A percentile compares a stretch with the other conserved stretches of the same genome.
Evolutionary conservation across 2,797 vertebrate genomes (phyloP).

Genomic region (Crocodylus rhombifer): DNA sequence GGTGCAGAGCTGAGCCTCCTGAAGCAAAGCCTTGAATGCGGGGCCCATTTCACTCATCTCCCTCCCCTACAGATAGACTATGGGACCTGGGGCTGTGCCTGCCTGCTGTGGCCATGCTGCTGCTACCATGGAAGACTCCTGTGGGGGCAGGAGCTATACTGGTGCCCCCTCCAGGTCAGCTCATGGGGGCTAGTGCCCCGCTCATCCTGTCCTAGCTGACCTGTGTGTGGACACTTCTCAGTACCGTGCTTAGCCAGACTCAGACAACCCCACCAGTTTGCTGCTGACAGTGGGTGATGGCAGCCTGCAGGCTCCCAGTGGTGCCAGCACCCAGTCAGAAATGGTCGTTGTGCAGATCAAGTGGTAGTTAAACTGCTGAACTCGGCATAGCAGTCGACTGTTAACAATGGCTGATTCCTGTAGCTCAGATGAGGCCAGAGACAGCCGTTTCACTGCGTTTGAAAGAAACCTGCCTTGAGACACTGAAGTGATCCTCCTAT

Average conservation of each 20-base stretch:
- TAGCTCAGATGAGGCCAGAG: neutral
- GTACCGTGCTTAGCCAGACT: neutral
- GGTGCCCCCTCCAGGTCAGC: too few species aligned
- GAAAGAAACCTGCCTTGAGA: neutral
- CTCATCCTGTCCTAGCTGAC: too few species aligned
- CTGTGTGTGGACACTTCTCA: neutral
- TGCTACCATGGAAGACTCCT: too few species aligned
- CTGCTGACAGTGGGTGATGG: neutral
- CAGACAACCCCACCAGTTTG: neutral
- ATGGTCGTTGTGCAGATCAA: neutral
- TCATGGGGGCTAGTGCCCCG: too few species aligned
- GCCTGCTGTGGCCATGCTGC: too few species aligned
- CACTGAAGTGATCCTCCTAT: neutral
- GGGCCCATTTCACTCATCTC: too few species aligned
- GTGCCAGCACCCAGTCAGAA: neutral
- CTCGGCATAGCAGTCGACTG: neutral
- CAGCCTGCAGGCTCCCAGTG: neutral
- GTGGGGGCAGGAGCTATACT: too few species aligned
- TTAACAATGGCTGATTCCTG: neutral
- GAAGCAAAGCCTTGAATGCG: too few species aligned
- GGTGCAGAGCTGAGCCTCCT: too few species aligned
- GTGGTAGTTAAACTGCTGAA: neutral
- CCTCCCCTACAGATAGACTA: too few species aligned
- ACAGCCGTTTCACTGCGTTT: neutral
- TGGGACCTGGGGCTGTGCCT: too few species aligned